Conservation (phyloP, 2,888 invertebrate species). For the Alsophila aescularia region DNA sequence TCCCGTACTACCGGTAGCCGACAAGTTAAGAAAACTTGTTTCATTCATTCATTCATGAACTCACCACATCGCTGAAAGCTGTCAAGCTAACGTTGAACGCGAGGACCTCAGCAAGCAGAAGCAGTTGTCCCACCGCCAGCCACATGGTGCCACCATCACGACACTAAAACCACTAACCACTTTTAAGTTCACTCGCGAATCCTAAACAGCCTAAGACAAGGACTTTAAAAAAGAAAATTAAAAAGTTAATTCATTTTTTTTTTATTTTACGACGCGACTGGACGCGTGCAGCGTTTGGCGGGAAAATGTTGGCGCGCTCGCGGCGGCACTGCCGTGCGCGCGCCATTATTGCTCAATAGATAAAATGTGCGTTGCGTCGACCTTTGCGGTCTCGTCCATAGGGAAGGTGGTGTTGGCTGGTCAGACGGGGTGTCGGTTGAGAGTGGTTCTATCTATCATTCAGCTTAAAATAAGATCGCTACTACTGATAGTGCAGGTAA, state of each 20-base stretch:
- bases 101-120: slow-evolving; percentile 63
- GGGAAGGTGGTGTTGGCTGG: slow-evolving; percentile 4
- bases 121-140: slow-evolving; percentile 63
- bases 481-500: too few species aligned
- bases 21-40: not conserved
- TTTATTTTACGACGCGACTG: slow-evolving; percentile 57
- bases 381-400: slow-evolving; percentile 51
- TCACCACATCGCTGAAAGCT: slow-evolving; percentile 61
- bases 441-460: not conserved
- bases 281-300: slow-evolving; percentile 69
- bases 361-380: slow-evolving; percentile 49
- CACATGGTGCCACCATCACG: slow-evolving; percentile 66
- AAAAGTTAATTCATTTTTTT: slow-evolving; percentile 35
- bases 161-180: slow-evolving; percentile 39
- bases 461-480: too few species aligned
- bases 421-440: slow-evolving; percentile 22
- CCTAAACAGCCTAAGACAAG: slow-evolving; percentile 3
- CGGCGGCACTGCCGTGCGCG: slow-evolving; percentile 58
- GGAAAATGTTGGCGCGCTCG: slow-evolving; percentile 76
- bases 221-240: slow-evolving; percentile 11
- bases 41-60: slow-evolving; percentile 36
- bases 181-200: slow-evolving; percentile 22
- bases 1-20: too few species aligned
- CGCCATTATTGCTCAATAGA: slow-evolving; percentile 73
- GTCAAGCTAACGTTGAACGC: slow-evolving; percentile 64